Conservation (phyloP, 2,113 vertebrate genomes). For the Crotalus tigris region DNA sequence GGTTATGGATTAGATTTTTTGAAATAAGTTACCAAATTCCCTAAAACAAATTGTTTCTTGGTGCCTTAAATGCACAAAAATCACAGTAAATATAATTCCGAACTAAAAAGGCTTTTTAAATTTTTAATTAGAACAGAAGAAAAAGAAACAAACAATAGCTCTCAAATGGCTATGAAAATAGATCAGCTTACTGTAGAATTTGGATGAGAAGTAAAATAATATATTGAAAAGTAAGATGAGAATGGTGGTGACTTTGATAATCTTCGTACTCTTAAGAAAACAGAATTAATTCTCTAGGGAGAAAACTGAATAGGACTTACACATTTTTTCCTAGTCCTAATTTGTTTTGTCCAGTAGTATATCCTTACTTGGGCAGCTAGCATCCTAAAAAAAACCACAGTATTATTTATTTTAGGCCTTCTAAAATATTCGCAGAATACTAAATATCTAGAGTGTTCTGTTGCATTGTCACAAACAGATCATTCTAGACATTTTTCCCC, state of each 20-base stretch:
- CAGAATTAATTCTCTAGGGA: not conserved
- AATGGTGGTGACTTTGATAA: not conserved
- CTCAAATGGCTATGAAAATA: not conserved
- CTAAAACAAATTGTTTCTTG: not conserved
- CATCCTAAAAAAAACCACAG: not conserved
- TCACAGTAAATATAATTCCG: not conserved
- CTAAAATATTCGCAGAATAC: not conserved
- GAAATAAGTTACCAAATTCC: not conserved
- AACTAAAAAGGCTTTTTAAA: not conserved
- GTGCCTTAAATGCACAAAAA: not conserved
- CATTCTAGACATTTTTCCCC: not conserved
- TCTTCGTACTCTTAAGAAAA: not conserved
- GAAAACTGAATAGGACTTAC: not conserved
- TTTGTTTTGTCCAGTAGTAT: not conserved
- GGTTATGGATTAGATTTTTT: not conserved
- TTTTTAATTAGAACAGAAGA: not conserved
- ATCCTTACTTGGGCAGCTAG: not conserved
- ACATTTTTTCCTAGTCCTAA: not conserved
- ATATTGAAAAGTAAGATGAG: not conserved
- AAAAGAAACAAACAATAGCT: not conserved
- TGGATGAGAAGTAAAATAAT: not conserved
- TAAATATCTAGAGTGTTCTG: not conserved
- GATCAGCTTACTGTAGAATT: not conserved
- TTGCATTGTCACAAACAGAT: not conserved
- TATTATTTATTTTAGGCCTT: not conserved